Evolutionary conservation across 1,140 invertebrate species (phyloP), one percentile per base, ranked within the genome.

Genomic region (Macrocentrus cingulum): DNA sequence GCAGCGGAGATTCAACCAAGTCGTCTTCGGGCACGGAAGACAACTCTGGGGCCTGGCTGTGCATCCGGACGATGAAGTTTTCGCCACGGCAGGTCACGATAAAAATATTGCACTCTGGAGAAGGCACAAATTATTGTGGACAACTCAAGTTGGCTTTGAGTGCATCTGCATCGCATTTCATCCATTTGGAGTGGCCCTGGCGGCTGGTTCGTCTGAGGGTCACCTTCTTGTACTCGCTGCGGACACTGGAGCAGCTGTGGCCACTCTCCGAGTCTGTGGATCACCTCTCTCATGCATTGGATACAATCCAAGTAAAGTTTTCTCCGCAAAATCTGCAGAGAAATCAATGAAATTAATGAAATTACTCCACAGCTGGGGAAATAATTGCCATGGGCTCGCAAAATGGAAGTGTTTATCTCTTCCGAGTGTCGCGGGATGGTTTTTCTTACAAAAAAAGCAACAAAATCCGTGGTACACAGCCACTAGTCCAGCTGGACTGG

Each of bases 31-130:
- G 1, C 95, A 98, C 76, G 88, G 89, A 36, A 87, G 92, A 62
- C 92, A 95, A 76, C 78, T 98, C 9, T 92, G 92, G 87, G 94
- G 92, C 4, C 72, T 97, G 29, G 91, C 94, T 3, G 88, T 90
- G 1, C 92, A 95, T 80, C 93, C 93, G 0, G 88, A 91, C 66
- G 92, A 95, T 66, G 91, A 94, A 72, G 84, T 94, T 61, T 96
- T 97, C 72, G 90, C 94, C 5, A 97, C 94, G 9, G 94, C 92
- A 23, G 94, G 92, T 0, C 89, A 94, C 62, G 95, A 98, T 76
- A 94, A 92, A 71, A 88, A 91, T 64, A 90, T 96, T 36, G 91
- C 91, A 11, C 82, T 94, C 6, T 97, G 94, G 94, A 87, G 90
- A 41, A 87, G 88, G 51, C 91, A 92, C 70, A 91, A 90, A 76